Evolutionary conservation across 2,113 vertebrate genomes (phyloP), one percentile per base, ranked within the genome.

Genomic region (Chascanopsetta lugubris): DNA sequence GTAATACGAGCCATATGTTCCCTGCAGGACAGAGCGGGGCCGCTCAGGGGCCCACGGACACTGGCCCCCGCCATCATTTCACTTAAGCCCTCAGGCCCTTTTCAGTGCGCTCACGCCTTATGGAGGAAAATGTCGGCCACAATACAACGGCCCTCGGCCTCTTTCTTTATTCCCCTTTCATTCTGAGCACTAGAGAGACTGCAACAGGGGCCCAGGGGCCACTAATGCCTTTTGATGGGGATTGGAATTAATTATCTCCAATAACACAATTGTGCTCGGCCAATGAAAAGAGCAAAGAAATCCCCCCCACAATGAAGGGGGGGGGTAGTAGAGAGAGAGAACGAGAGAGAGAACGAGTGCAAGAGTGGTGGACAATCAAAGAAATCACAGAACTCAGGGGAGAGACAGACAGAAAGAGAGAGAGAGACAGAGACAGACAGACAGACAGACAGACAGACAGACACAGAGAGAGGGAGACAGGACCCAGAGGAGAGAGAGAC

Each of bases 171-270:
- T 18, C 12, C 2, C 62, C 82, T 82, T 85, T 84, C 78, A 74
- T 81, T 81, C 42, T 22, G 43, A 25, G 88, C 84, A 87, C 92
- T 88, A 84, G 88, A 93, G 91, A 89, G 91, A 87, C 92, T 92
- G 91, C 92, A 60, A 91, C 93, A 88, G 92, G 93, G 94, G 94
- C 93, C 93, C 92, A 91, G 91, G 93, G 88, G 93, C 94, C 92
- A 85, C 94, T 95, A 94, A 96, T 93, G 93, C 96, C 94, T 94
- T 97, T 96, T 96, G 94, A 98, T 95, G 94, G 94, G 96, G 95
- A 97, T 97, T 96, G 94, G 95, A 96, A 98, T 99, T 96, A 92
- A 98, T 99, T 98, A 97, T 98, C 94, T 95, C 94, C 94, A 96
- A 97, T 95, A 98, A 97, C 94, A 94, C 94, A 93, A 96, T 97